Percentiles rank a stretch among this genome's conserved stretches.
These are phyloP conservation scores for Magallana gigas DNA, from an alignment of 1,140 invertebrate species.

Conservation along the genomic window DNA sequence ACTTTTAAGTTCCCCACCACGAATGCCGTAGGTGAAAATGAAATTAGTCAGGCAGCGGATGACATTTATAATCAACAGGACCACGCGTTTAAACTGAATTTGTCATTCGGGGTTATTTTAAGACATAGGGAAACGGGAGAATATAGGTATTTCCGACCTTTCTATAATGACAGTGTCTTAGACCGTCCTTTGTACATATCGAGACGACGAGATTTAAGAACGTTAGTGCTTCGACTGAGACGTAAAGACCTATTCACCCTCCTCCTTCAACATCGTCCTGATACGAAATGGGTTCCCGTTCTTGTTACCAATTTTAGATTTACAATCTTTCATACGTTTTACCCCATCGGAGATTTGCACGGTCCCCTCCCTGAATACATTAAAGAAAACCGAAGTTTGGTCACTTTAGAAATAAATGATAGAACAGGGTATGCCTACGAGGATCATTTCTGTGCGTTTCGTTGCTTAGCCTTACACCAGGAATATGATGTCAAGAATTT, in stretches of 20 bases:
- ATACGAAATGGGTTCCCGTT: constrained; percentile 15
- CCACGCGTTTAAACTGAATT: neutral
- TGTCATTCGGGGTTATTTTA: constrained; percentile 36
- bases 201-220: neutral
- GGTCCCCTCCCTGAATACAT: constrained; percentile 1
- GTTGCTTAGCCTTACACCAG: neutral
- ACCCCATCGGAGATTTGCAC: constrained; percentile 24
- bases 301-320: constrained; percentile 18
- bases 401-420: neutral
- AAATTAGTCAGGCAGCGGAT: neutral
- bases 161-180: constrained; percentile 16
- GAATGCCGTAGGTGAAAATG: neutral
- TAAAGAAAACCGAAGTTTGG: neutral
- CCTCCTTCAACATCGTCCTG: constrained; percentile 15
- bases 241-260: neutral
- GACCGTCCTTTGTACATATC: constrained; percentile 5
- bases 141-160: constrained; percentile 36
- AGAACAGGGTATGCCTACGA: neutral
- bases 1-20: neutral
- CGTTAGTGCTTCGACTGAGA: neutral
- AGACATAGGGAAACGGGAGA: constrained; percentile 25
- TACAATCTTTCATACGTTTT: constrained; percentile 18
- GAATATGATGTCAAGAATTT: neutral
- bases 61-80: too few species aligned
- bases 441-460: constrained; percentile 6